phyloP scores from a whole-genome alignment of 2,888 invertebrate species.

The Clanis bilineata region DNA sequence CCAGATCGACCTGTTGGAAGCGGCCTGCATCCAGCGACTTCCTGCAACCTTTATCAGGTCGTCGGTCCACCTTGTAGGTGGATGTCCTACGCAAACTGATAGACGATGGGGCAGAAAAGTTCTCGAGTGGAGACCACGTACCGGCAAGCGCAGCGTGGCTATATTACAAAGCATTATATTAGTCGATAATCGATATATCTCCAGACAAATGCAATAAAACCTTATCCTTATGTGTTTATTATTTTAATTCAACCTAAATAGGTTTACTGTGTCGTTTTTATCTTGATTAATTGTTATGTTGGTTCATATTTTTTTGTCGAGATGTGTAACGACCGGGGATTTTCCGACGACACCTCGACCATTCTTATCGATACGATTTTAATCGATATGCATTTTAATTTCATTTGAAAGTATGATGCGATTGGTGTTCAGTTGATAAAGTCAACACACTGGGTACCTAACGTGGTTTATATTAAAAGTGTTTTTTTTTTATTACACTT shows the following conservation, averaged over 20 bases:
- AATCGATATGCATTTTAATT: background rate
- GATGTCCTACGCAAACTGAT: too few relatives aligned
- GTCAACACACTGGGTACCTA: too few relatives aligned
- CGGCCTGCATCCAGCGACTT: too few relatives aligned
- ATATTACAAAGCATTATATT: too few relatives aligned
- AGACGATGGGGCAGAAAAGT: too few relatives aligned
- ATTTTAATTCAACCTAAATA: slow-evolving; percentile 51
- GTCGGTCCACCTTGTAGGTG: too few relatives aligned
- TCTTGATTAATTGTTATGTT: slow-evolving; percentile 43
- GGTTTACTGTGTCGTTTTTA: slow-evolving; percentile 31
- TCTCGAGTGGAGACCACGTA: too few relatives aligned
- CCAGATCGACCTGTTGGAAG: too few relatives aligned
- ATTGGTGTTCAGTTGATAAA: background rate
- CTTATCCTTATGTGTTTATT: slow-evolving; percentile 38
- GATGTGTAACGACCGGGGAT: background rate
- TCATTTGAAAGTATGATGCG: background rate
- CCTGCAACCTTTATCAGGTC: too few relatives aligned
- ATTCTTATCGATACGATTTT: slow-evolving; percentile 1
- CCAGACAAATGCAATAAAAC: slow-evolving; percentile 48
- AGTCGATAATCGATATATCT: slow-evolving; percentile 22
- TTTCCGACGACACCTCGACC: slow-evolving; percentile 1
- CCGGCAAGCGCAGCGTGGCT: too few relatives aligned
- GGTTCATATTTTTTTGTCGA: slow-evolving; percentile 30
- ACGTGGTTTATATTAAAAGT: too few relatives aligned
- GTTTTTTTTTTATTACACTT: too few relatives aligned